These are phyloP conservation scores for Ferdinandea cuprea DNA, from an alignment of 2,888 invertebrate species.

Conservation along the genomic window DNA sequence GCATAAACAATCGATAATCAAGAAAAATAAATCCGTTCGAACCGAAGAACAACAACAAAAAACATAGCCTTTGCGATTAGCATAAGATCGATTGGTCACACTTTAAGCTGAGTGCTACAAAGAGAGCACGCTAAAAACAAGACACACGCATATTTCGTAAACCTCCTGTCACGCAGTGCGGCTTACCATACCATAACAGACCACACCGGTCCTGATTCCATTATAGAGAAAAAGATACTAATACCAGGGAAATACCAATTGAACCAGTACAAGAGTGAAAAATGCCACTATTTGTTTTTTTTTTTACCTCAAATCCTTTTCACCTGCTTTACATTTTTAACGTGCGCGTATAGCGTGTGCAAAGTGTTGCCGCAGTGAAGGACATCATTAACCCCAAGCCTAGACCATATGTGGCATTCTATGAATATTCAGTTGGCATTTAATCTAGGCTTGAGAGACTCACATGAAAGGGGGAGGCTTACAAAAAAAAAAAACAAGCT, in stretches of 20 bases:
- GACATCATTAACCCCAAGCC: conserved; percentile 61
- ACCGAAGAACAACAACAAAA: no score
- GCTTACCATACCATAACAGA: conserved; percentile 9
- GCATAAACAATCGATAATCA: no score
- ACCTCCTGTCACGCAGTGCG: conserved; percentile 23
- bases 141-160: conserved; percentile 60
- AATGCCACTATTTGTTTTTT: conserved; percentile 2
- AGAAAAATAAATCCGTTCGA: conserved; percentile 44
- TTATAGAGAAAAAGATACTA: no score
- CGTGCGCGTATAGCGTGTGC: conserved; percentile 54
- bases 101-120: conserved; percentile 56
- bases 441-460: conserved; percentile 29
- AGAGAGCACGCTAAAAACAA: conserved; percentile 51
- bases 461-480: conserved; percentile 1
- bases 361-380: no score
- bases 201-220: conserved; percentile 38
- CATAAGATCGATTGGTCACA: conserved; percentile 72
- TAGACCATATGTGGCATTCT: conserved; percentile 61
- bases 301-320: background rate
- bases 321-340: conserved; percentile 28
- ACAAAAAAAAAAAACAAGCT: no score
- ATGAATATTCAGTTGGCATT: conserved; percentile 61
- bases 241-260: conserved; percentile 63
- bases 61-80: conserved; percentile 57
- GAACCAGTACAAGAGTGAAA: conserved; percentile 57